A percentile compares a stretch with the other conserved stretches of the same genome.
These are phyloP conservation scores for Tipula vernalis DNA, from an alignment of 2,888 invertebrate genomes.

Conservation along the genomic window DNA sequence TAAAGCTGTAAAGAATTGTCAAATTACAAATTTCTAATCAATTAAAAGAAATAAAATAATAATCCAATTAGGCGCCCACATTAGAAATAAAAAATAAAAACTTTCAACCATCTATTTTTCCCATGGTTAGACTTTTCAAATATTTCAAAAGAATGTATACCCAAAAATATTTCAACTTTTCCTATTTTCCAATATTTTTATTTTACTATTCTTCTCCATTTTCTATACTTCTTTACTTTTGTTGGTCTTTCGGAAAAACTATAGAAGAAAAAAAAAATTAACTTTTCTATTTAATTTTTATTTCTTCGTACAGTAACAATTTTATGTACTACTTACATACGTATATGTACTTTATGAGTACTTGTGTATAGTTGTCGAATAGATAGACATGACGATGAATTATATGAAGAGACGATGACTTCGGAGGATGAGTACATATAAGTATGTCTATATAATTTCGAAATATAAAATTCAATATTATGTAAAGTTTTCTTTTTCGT, in stretches of 20 bases:
- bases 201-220: neutral
- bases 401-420: neutral
- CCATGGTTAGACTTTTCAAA: neutral
- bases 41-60: no score
- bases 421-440: neutral
- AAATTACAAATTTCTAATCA: no score
- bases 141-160: neutral
- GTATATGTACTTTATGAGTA: neutral
- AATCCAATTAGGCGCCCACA: neutral
- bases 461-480: neutral
- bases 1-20: no score
- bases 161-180: neutral
- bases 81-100: neutral
- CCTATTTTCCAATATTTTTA: neutral
- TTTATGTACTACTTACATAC: neutral
- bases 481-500: neutral
- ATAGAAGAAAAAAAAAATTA: neutral
- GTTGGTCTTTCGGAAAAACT: neutral
- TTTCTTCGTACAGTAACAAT: neutral
- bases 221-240: neutral
- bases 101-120: neutral
- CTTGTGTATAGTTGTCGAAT: neutral
- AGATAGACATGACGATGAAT: neutral
- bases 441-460: neutral
- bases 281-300: neutral